Conservation (phyloP, 2,113 vertebrate species). For the Dipodomys spectabilis region DNA sequence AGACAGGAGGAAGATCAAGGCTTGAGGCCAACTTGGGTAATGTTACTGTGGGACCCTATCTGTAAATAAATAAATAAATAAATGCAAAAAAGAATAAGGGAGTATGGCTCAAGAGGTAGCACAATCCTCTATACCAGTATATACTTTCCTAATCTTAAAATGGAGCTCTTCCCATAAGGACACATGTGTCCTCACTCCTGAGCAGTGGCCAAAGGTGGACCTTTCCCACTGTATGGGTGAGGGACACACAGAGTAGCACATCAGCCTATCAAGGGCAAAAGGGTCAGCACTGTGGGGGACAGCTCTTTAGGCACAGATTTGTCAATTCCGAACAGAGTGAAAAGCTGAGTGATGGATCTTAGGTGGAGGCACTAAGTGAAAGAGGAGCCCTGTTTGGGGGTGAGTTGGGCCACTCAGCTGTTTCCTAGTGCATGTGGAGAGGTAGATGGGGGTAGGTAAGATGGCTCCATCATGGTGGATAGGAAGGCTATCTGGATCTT, state of each 20-base stretch:
- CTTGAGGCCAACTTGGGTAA: too few species aligned
- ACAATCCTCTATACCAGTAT: too few species aligned
- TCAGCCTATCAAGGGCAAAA: too few species aligned
- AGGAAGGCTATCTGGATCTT: neutral
- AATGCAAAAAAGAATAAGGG: too few species aligned
- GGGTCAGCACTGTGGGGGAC: too few species aligned
- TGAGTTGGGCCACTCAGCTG: neutral
- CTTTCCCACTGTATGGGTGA: neutral
- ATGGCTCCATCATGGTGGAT: neutral
- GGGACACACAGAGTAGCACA: fast-evolving
- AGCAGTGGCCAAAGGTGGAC: neutral
- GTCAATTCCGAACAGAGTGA: neutral
- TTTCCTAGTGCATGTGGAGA: fast-evolving
- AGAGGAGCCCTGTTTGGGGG: neutral
- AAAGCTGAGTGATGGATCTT: neutral
- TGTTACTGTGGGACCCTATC: too few species aligned
- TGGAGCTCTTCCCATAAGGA: neutral
- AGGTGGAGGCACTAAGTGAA: neutral
- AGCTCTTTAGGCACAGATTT: neutral
- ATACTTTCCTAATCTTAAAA: neutral
- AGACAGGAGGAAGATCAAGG: too few species aligned
- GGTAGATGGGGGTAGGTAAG: neutral
- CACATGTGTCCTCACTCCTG: fast-evolving
- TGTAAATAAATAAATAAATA: too few species aligned
- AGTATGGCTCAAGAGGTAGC: too few species aligned